Conservation (phyloP, 2,113 vertebrate genomes). For the Forbesichthys agassizii region DNA sequence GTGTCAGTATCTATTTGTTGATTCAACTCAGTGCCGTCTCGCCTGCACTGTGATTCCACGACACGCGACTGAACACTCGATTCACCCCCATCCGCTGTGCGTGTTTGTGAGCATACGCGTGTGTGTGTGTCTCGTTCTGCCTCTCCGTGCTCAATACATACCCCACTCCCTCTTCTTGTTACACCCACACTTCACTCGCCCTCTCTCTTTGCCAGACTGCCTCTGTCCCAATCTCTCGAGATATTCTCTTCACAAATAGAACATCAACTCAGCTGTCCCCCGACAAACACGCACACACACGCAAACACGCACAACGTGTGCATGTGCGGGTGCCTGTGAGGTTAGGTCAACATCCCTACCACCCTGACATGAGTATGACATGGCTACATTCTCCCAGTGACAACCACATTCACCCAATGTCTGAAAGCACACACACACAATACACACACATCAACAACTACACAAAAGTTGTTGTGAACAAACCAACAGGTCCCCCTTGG, state of each 20-base stretch:
- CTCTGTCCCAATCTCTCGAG: slow-evolving; percentile 40
- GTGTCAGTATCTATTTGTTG: slow-evolving; percentile 62
- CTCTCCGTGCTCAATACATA: slow-evolving; percentile 72
- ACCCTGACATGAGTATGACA: slow-evolving; percentile 64
- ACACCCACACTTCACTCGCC: slow-evolving; percentile 26
- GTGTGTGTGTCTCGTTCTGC: slow-evolving; percentile 29
- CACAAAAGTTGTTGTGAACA: slow-evolving; percentile 21
- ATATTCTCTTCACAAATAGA: slow-evolving; percentile 67
- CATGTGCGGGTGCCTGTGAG: background rate
- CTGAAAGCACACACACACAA: slow-evolving; percentile 5
- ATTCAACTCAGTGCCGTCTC: slow-evolving; percentile 53
- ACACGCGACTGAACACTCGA: slow-evolving; percentile 72
- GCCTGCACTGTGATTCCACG: slow-evolving; percentile 63
- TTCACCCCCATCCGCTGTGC: slow-evolving; percentile 70
- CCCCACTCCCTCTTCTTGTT: slow-evolving; percentile 56
- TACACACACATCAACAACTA: slow-evolving; percentile 8
- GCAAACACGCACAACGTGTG: background rate
- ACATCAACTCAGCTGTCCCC: slow-evolving; percentile 49
- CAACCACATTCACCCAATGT: slow-evolving; percentile 61
- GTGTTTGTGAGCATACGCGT: slow-evolving; percentile 23
- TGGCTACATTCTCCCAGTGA: slow-evolving; percentile 62
- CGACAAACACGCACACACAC: slow-evolving; percentile 11
- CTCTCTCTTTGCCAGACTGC: slow-evolving; percentile 2
- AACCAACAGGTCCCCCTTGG: background rate
- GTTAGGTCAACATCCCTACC: slow-evolving; percentile 39